These are phyloP conservation scores for Aculops lycopersici DNA, from an alignment of 1,140 invertebrate genomes.

Conservation along the genomic window DNA sequence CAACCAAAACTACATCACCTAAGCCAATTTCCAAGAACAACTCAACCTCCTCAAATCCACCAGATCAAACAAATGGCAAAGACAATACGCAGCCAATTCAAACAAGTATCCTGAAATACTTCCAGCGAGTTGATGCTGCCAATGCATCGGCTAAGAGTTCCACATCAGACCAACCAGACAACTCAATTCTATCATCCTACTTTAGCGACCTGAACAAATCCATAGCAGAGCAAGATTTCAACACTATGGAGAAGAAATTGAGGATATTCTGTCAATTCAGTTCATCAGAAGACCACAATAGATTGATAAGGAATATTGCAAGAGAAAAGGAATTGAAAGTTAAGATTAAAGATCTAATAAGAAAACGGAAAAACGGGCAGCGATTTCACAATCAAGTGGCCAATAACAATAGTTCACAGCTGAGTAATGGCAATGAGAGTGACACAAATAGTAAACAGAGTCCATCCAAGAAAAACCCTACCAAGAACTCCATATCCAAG, in stretches of 20 bases:
- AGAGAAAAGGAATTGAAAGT: conserved; percentile 45
- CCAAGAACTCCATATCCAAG: too few species aligned
- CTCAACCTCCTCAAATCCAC: background rate
- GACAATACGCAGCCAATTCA: background rate
- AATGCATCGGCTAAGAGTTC: too few species aligned
- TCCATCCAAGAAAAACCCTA: too few species aligned
- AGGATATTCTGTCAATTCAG: conserved; percentile 56
- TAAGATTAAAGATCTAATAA: conserved; percentile 41
- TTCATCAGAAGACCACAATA: conserved; percentile 42
- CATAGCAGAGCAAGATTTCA: conserved; percentile 7
- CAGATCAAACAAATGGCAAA: background rate
- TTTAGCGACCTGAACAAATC: background rate
- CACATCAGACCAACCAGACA: too few species aligned
- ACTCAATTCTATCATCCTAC: background rate
- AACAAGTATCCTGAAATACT: too few species aligned
- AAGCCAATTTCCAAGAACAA: background rate
- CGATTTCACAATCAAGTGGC: too few species aligned
- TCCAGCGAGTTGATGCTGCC: too few species aligned
- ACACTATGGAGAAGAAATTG: conserved; percentile 30
- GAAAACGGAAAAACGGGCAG: conserved; percentile 16
- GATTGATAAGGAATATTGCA: conserved; percentile 36
- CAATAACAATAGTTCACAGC: too few species aligned
- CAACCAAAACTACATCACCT: background rate
- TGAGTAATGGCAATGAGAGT: too few species aligned
- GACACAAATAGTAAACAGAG: too few species aligned